These are phyloP conservation scores for Drosophila histrio DNA, from an alignment of 2,888 invertebrate species.

Conservation along the genomic window DNA sequence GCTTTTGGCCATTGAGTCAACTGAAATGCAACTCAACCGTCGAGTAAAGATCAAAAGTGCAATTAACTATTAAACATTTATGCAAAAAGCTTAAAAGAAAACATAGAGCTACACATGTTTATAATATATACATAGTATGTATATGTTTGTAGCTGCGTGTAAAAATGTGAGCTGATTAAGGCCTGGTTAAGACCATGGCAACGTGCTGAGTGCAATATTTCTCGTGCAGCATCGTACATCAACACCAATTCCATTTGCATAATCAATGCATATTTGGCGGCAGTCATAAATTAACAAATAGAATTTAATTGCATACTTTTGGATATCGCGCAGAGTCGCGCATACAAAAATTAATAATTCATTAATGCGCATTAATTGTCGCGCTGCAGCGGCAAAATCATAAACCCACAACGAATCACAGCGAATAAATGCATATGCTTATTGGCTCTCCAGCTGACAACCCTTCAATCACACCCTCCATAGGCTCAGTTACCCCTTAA, in stretches of 20 bases:
- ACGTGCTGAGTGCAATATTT: slow-evolving; percentile 24
- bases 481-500: slow-evolving; percentile 20
- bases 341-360: slow-evolving; percentile 75
- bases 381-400: slow-evolving; percentile 57
- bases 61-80: slow-evolving; percentile 68
- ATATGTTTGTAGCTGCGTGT: not conserved
- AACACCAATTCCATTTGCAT: slow-evolving; percentile 73
- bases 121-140: not conserved
- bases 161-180: slow-evolving; percentile 48
- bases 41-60: slow-evolving; percentile 55
- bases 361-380: slow-evolving; percentile 78
- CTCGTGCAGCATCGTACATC: slow-evolving; percentile 18
- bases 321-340: slow-evolving; percentile 22
- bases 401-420: slow-evolving; percentile 60
- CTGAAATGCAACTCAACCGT: slow-evolving; percentile 33
- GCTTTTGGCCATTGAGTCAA: slow-evolving; percentile 36
- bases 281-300: slow-evolving; percentile 76
- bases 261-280: slow-evolving; percentile 75
- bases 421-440: slow-evolving; percentile 59
- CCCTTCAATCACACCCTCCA: not conserved
- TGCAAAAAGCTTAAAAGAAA: slow-evolving; percentile 42
- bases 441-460: slow-evolving; percentile 36
- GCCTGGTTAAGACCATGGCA: slow-evolving; percentile 39
- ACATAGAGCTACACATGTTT: not conserved
- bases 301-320: slow-evolving; percentile 81